These are phyloP conservation scores for Xiphorhynchus erythropygius DNA, from an alignment of 2,797 vertebrate genomes.

Conservation along the genomic window DNA sequence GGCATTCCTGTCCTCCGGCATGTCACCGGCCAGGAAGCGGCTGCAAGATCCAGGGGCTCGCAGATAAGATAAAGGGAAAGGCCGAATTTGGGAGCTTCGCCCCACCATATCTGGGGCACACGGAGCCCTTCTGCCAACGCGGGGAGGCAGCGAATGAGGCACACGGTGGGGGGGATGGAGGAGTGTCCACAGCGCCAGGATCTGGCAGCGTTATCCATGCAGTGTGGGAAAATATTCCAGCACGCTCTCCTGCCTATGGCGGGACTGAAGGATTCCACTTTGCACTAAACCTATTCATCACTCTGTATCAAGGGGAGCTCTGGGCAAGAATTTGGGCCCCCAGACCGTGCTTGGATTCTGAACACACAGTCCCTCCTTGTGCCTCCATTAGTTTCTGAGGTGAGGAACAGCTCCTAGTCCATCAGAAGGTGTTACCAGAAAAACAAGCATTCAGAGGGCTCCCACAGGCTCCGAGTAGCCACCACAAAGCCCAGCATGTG, in stretches of 20 bases:
- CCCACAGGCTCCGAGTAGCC: neutral
- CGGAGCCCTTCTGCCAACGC: fast-evolving
- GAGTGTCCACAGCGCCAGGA: neutral
- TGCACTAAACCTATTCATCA: fast-evolving
- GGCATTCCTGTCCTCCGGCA: conserved; percentile 33
- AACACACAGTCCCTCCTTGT: neutral
- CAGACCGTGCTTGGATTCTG: neutral
- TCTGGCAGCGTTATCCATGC: fast-evolving
- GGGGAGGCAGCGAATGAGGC: fast-evolving
- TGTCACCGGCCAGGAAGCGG: conserved; percentile 58
- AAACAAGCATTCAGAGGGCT: neutral
- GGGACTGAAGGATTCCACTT: neutral
- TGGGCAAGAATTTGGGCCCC: neutral
- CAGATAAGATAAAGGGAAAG: conserved; percentile 58
- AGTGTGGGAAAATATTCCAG: neutral
- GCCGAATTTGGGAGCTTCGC: conserved; percentile 1
- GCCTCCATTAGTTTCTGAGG: neutral
- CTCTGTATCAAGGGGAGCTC: neutral
- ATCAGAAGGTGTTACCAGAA: neutral
- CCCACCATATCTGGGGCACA: neutral
- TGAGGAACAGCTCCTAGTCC: neutral
- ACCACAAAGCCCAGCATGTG: neutral
- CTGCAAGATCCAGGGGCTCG: neutral
- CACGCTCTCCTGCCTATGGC: fast-evolving
- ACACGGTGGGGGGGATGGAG: fast-evolving